Evolutionary conservation across 2,797 vertebrate species (phyloP), one percentile per base, ranked within the genome.

Genomic region (Sarcoramphus papa): DNA sequence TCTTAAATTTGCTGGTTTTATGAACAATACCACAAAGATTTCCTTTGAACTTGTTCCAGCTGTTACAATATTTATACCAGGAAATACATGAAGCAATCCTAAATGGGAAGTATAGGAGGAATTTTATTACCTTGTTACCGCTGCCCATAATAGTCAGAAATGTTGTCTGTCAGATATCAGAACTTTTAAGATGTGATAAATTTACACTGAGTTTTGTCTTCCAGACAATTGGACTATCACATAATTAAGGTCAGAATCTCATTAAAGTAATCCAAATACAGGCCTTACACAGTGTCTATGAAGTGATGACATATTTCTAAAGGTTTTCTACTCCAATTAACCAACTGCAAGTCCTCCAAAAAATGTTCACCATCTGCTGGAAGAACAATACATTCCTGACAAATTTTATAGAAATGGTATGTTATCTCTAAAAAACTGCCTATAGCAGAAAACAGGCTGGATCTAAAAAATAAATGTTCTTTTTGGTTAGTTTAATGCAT

Each of bases 81-180:
- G 72, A 98, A 96, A 97, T 94, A 95, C 92, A 97, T 74, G 20
- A 97, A 98, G 94, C 94, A 97, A 98, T 94, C 94, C 94, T 96
- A 93, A 77, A 80, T 37, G 43, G 45, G 31, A 94, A 85, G 33
- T 47, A 89, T 6, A 88, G 23, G 23, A 94, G 21, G 31, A 92
- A 62, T 78, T 96, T 92, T 92, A 95, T 78, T 91, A 72, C 81
- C 70, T 90, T 90, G 64, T 95, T 90, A 95, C 85, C 3, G 0
- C 4, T 62, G 27, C 24, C 57, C 8, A 5, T 77, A 93, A 72
- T 3, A 77, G 68, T 68, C 75, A 94, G 33, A 88, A 92, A 89
- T 3, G 4, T 0, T 57, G 12, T 27, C 91, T 74, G 56, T 51
- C 76, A 91, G 28, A 16, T 31, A 93, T 4, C 37, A 91, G 64